Base-by-base conservation (phyloP, 2,113 vertebrate species). In the Nematolebias whitei region DNA sequence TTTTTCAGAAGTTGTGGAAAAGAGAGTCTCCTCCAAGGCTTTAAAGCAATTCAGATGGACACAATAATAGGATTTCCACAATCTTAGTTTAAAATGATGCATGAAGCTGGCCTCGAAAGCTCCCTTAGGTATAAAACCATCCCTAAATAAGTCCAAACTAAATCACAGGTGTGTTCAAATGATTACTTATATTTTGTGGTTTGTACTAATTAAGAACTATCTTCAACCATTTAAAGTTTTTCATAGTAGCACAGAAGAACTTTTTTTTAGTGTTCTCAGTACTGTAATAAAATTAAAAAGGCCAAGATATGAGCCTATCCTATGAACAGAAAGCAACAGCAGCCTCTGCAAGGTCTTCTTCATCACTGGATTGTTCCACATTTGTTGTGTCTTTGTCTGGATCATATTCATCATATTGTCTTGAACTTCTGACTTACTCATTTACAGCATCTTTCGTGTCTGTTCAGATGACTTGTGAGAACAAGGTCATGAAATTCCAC, bases 1-100 rank as follows among this genome's bases (percentile, higher is more conserved):
- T 35, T 35, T 78, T 68, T 50, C 44, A 47, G 77, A 71, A 83
- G 78, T 59, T 54, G 75, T 74, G 84, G 82, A 78, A 85, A 35
- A 83, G 40, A 75, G 48, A 74, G 62, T 55, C 70, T 26, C 58
- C 71, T 80, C 80, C 71, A 69, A 71, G 67, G 29, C 53, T 65
- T 72, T 58, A 68, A 74, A 62, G 57, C 53, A 20, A 22, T 74
- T 47, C 35, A 58, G 61, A 68, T 41, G 65, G 65, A 69, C 44
- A 55, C 47, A 40, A 74, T 68, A 76, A 73, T 54, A 74, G 64
- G 50, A 74, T 79, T 75, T 79, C 65, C 74, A 78, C 43, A 57
- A 29, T 62, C 56, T 73, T 41, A 19, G 55, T 50, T 67, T 51
- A 3, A 79, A 56, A 76, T 55, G 52, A 55, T 74, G 68, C 72